Base-by-base conservation (phyloP, 2,888 invertebrate genomes). In the Azorinus chamasolen region DNA sequence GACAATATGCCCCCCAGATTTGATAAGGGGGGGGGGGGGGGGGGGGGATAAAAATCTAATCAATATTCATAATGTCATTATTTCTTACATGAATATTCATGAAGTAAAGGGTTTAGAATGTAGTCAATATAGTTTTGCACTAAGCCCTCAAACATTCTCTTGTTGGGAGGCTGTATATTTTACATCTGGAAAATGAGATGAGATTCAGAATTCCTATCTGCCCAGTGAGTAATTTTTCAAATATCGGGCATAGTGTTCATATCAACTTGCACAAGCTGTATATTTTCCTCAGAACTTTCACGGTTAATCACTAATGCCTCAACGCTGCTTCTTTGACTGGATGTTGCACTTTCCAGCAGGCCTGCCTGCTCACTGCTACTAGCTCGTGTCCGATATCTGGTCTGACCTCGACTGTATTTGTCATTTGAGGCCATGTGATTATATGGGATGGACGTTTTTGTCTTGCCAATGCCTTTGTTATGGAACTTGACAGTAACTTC, bases 291-390 rank as follows among this genome's bases (percentile, higher is more conserved):
- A 1, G 68, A 72, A 50, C 80, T 76, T 22, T 63, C 62, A 14
- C 41, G 48, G n/a, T 65, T 53, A 10, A 68, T 69, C 1, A 74
- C 71, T 5, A 81, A 59, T 1, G 59, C 81, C 41, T 78, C 83
- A 10, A 80, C 78, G 69, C 83, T 87, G 55, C 85, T 85, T n/a
- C 82, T 70, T 51, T 83, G 84, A 65, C 87, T 85, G 3, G 87
- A 87, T 20, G 82, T 84, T 6, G 83, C 84, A 72, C 87, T 87
- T 63, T 87, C 87, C 41, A 87, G 63, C 32, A 87, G 58, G 20
- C 85, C 85, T 8, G 85, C 84, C 57, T 84, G 87, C 61, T 83
- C 87, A 66, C 85, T 85, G 71, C 87, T 87, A 16, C 74, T 85
- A 1, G 79, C 78, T 32, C 84, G 61, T 18, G 84, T 77, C 32